phyloP scores from a whole-genome alignment of 2,888 invertebrate genomes.

The Ptilodon capucinus region DNA sequence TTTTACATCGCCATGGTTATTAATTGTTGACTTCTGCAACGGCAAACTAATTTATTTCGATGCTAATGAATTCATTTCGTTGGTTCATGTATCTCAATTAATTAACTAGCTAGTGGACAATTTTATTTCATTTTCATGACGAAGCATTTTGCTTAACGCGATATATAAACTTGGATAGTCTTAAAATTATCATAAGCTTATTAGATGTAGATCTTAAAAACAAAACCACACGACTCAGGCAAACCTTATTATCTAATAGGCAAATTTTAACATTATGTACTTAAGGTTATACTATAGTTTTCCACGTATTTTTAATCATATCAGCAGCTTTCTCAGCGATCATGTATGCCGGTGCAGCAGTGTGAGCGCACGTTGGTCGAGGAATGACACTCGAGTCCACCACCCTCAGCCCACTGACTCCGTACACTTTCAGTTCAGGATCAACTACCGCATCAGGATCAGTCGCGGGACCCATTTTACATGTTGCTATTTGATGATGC shows the following conservation, averaged over 20 bases:
- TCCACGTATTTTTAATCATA: conserved; percentile 83
- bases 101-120: background rate
- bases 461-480: conserved; percentile 86
- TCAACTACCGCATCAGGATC: conserved; percentile 86
- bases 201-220: too few relatives aligned
- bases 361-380: conserved; percentile 83
- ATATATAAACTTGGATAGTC: too few relatives aligned
- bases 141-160: too few relatives aligned
- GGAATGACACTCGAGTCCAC: conserved; percentile 88
- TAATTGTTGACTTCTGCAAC: conserved; percentile 20
- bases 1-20: conserved; percentile 12
- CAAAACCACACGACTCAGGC: background rate
- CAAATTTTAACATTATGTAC: background rate
- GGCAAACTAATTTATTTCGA: conserved; percentile 1
- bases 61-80: background rate
- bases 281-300: conserved; percentile 37
- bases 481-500: conserved; percentile 85
- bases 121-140: too few relatives aligned
- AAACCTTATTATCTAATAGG: background rate
- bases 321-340: conserved; percentile 89
- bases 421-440: conserved; percentile 84
- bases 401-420: conserved; percentile 84
- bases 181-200: too few relatives aligned
- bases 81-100: background rate
- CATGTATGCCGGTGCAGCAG: conserved; percentile 86